These are phyloP conservation scores for Alentia gelatinosa DNA, from an alignment of 2,888 invertebrate species.

Conservation along the genomic window DNA sequence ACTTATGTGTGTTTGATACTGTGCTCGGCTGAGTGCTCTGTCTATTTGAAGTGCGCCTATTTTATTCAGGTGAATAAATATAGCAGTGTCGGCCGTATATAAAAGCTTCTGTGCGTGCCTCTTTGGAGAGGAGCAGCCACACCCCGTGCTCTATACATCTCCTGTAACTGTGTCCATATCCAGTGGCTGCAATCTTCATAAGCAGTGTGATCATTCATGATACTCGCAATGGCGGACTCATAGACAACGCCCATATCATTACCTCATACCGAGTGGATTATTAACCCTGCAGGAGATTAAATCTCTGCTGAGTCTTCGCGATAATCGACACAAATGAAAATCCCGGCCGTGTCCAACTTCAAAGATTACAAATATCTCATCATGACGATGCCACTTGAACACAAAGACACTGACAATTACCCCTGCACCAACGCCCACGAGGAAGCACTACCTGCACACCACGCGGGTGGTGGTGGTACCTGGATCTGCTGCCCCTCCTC, in stretches of 20 bases:
- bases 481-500: slow-evolving; percentile 43
- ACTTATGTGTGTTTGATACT: neutral
- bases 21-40: neutral
- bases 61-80: slow-evolving; percentile 1
- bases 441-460: neutral
- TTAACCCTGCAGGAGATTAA: neutral
- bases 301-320: neutral
- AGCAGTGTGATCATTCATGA: neutral
- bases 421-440: neutral
- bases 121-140: no score
- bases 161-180: neutral
- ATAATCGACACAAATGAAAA: neutral
- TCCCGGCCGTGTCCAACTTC: neutral
- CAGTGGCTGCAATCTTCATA: neutral
- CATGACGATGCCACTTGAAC: neutral
- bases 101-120: neutral
- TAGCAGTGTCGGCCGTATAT: neutral
- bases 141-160: neutral
- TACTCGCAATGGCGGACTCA: neutral
- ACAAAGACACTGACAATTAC: neutral
- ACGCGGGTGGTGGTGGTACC: neutral
- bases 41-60: neutral
- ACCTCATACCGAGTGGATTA: neutral
- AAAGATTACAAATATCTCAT: slow-evolving; percentile 14
- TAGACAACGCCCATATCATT: no score